Evolutionary conservation across 2,888 invertebrate species (phyloP).

Genomic region (Trichopoda pennipes): DNA sequence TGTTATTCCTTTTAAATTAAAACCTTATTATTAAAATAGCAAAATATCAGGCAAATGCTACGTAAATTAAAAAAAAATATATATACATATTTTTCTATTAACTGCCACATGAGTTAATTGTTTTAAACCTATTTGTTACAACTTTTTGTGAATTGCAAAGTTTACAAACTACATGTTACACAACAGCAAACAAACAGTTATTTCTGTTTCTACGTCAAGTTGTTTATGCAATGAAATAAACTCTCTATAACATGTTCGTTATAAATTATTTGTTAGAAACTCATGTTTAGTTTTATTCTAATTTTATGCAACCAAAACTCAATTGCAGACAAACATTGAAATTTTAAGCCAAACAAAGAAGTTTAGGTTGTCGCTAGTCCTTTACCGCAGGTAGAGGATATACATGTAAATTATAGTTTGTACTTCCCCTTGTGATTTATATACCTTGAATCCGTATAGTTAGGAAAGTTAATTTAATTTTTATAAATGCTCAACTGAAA

Average conservation of each 20-base stretch:
- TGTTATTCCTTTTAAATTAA: no score
- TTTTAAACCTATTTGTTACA: constrained; percentile 9
- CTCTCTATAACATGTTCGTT: not conserved
- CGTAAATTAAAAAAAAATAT: no score
- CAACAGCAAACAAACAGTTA: constrained; percentile 2
- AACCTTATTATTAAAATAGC: no score
- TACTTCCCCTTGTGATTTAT: not conserved
- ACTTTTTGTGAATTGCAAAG: constrained; percentile 11
- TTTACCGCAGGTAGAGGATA: no score
- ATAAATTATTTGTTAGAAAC: constrained; percentile 26
- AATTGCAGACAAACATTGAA: constrained; percentile 7
- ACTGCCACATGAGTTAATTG: constrained; percentile 25
- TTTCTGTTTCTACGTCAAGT: not conserved
- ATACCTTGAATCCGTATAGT: no score
- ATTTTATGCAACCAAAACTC: constrained; percentile 15
- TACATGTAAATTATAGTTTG: no score
- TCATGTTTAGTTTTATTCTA: constrained; percentile 15
- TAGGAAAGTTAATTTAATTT: no score
- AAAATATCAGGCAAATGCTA: no score
- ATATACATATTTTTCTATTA: no score
- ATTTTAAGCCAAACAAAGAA: constrained; percentile 14
- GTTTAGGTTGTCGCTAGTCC: not conserved
- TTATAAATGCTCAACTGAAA: no score
- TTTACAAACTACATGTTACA: constrained; percentile 15
- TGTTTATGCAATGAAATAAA: not conserved